Percentiles rank a stretch among this genome's conserved stretches.
Evolutionary conservation across 2,888 invertebrate species (phyloP).

Genomic region (Nomada fabriciana): DNA sequence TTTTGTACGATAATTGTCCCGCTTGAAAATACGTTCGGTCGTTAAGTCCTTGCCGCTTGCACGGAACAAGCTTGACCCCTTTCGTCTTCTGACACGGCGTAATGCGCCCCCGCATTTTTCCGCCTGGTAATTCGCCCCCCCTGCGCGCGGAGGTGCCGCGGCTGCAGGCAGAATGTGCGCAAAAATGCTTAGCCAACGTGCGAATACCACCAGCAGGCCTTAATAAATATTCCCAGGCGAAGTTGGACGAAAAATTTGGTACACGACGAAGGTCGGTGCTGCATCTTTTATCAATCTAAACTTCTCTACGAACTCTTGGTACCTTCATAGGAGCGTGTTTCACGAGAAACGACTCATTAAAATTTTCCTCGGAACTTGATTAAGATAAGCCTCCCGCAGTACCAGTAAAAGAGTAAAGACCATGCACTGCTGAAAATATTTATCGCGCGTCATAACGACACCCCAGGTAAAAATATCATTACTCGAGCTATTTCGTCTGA

Average conservation of each 20-base stretch:
- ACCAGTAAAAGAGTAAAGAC: neutral
- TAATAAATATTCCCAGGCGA: conserved; percentile 17
- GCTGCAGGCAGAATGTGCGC: neutral
- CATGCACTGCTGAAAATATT: neutral
- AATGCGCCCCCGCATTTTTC: conserved; percentile 43
- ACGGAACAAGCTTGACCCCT: conserved; percentile 58
- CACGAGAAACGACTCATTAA: neutral
- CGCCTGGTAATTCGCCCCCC: conserved; percentile 40
- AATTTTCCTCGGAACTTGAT: neutral
- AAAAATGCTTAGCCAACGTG: conserved; percentile 7
- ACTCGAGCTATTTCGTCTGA: neutral
- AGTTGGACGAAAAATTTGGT: neutral
- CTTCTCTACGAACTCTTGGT: no score
- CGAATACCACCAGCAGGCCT: neutral
- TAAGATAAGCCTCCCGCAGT: neutral
- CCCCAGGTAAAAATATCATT: neutral
- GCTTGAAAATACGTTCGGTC: conserved; percentile 71
- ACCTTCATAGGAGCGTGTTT: neutral
- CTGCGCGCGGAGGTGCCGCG: conserved; percentile 3
- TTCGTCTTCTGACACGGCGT: conserved; percentile 50
- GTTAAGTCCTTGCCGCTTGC: conserved; percentile 56
- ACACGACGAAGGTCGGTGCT: neutral
- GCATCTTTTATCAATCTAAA: no score
- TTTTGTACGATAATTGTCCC: conserved; percentile 61
- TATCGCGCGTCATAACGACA: neutral